phyloP scores from a whole-genome alignment of 2,113 vertebrate genomes.

The Pterocles burchelli region DNA sequence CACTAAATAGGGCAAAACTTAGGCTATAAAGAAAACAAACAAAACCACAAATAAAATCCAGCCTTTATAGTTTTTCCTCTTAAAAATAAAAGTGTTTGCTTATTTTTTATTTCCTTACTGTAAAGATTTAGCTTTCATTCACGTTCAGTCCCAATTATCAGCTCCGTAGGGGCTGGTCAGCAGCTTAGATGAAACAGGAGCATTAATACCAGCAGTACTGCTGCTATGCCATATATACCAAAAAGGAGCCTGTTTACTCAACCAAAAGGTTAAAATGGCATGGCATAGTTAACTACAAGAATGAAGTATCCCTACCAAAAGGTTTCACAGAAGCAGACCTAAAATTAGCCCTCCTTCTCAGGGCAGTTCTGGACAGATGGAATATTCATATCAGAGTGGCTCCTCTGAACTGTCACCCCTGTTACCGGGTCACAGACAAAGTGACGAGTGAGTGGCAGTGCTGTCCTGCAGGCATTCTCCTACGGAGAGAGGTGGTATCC shows the following conservation, averaged over 20 bases:
- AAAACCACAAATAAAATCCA: neutral
- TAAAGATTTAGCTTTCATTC: neutral
- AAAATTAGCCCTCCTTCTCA: neutral
- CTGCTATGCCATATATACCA: accelerated
- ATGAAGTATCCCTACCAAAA: accelerated
- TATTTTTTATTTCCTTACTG: neutral
- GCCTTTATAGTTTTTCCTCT: neutral
- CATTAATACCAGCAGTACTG: neutral
- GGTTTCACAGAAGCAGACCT: neutral
- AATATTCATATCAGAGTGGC: neutral
- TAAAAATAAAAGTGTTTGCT: neutral
- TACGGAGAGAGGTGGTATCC: neutral
- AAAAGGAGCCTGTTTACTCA: neutral
- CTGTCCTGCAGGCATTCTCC: neutral
- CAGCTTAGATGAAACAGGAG: neutral
- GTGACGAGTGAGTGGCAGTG: neutral
- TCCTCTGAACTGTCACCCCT: neutral
- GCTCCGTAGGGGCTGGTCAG: neutral
- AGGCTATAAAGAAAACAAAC: neutral
- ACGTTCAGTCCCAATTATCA: neutral
- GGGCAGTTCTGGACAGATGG: neutral
- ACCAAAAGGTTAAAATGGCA: neutral
- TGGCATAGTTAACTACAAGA: neutral
- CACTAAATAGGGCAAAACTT: neutral
- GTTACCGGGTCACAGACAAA: neutral